Evolutionary conservation across 2,113 vertebrate species (phyloP), one percentile per base, ranked within the genome.

Genomic region (Zapornia atra): DNA sequence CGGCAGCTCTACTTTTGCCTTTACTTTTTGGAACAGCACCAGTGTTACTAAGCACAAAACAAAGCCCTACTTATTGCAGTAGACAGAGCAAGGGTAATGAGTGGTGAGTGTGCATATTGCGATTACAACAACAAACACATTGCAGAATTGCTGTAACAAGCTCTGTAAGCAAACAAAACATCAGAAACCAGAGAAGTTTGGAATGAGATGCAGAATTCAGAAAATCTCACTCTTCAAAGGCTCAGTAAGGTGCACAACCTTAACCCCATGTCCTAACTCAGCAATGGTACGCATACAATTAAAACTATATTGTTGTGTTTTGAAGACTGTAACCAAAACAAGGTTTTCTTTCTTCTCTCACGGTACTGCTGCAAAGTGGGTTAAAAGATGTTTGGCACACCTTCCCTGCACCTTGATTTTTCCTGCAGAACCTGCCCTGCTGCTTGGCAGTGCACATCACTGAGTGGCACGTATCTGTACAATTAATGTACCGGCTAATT

Each of bases 391-490:
- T 54, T 84, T 87, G 61, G 29, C 81, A 87, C 65, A 79, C 53
- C 65, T 82, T 61, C 26, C 48, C 33, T 50, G 76, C 44, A 85
- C 76, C 25, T 42, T 40, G 25, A 36, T 66, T 82, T 81, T 94
- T 92, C 91, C 78, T 82, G 93, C 31, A 83, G 71, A 95, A 91
- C 94, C 82, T 90, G 93, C 75, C 33, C 51, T 77, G 53, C 78
- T 82, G 38, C 75, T 82, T 66, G n/a, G 50, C 66, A 85, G 29
- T 25, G 46, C 44, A 54, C 53, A 80, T 54, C 65, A 81, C 1
- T 48, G 26, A 86, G 59, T 80, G 72, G 59, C 20, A 89, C 16
- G 10, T 26, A 90, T 46, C 21, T 26, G 19, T 54, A 83, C 59
- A 90, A 69, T 65, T 81, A 85, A 76, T 2, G 46, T 44, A 77